Evolutionary conservation across 2,797 vertebrate genomes (phyloP).

Genomic region (Mormyrus proboscirostris): DNA sequence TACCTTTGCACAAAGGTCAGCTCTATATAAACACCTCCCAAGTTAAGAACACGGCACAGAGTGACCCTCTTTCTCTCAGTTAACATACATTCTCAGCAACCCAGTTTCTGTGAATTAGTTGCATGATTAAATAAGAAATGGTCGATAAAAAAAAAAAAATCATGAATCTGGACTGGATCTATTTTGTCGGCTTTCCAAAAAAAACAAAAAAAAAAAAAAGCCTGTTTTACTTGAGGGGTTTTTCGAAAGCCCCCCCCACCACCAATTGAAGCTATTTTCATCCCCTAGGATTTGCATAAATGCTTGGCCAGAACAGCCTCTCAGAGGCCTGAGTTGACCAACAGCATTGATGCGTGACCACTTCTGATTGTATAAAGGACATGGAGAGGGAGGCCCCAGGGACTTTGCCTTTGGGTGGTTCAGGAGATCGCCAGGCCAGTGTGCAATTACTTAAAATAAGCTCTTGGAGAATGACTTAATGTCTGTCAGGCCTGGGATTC

Average conservation of each 20-base stretch:
- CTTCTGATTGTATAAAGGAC: constrained; percentile 46
- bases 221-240: constrained; percentile 52
- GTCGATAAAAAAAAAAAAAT: not conserved
- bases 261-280: constrained; percentile 39
- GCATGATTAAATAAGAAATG: not conserved
- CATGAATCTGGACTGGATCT: not conserved
- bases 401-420: constrained; percentile 56
- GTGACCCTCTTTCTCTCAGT: not conserved
- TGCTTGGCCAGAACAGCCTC: constrained; percentile 58
- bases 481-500: constrained; percentile 35
- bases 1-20: not conserved
- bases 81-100: not conserved
- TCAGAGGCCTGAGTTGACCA: constrained; percentile 52
- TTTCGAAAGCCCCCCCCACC: constrained; percentile 44
- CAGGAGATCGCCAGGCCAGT: constrained; percentile 43
- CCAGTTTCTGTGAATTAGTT: not conserved
- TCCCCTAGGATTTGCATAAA: constrained; percentile 56
- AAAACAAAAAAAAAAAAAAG: constrained; percentile 34
- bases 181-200: not conserved
- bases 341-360: constrained; percentile 40
- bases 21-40: not conserved
- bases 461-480: constrained; percentile 45
- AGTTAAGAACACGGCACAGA: not conserved
- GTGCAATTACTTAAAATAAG: constrained; percentile 52
- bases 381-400: constrained; percentile 34